Evolutionary conservation across 2,888 invertebrate genomes (phyloP).

Genomic region (Hedychridium roseum): DNA sequence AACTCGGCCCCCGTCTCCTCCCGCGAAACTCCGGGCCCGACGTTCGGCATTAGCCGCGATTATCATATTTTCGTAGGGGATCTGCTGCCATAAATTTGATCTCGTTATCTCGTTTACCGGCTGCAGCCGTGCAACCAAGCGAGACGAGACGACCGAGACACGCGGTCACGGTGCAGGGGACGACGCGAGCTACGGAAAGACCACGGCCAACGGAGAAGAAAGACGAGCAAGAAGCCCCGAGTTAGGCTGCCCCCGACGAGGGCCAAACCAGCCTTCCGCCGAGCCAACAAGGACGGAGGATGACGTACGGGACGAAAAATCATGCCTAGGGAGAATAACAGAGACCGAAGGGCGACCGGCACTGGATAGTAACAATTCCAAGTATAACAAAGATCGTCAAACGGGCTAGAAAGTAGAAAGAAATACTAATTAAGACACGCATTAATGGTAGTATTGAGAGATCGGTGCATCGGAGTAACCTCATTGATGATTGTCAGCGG

Average conservation of each 20-base stretch:
- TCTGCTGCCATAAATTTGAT: slow-evolving; percentile 63
- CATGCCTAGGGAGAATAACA: too few species aligned
- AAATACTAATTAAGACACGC: too few species aligned
- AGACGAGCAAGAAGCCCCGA: not conserved
- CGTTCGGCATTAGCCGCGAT: slow-evolving; percentile 59
- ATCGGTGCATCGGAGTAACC: too few species aligned
- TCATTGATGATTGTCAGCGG: too few species aligned
- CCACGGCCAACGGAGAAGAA: not conserved
- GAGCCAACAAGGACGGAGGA: too few species aligned
- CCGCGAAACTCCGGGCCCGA: slow-evolving; percentile 7
- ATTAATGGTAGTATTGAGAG: too few species aligned
- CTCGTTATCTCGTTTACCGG: slow-evolving; percentile 63
- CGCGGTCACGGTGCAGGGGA: slow-evolving; percentile 22
- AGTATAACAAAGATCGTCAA: not conserved
- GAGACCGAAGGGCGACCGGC: too few species aligned
- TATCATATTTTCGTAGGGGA: slow-evolving; percentile 61
- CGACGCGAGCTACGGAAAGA: not conserved
- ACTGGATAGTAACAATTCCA: too few species aligned
- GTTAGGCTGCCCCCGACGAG: too few species aligned
- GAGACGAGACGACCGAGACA: slow-evolving; percentile 37
- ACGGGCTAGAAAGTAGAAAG: slow-evolving; percentile 2
- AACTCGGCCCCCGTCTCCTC: slow-evolving; percentile 1
- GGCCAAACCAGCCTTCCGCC: too few species aligned
- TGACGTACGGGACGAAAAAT: too few species aligned
- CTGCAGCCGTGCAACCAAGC: slow-evolving; percentile 43